Evolutionary conservation across 2,797 vertebrate species (phyloP).

Genomic region (Enteromius radiatus): DNA sequence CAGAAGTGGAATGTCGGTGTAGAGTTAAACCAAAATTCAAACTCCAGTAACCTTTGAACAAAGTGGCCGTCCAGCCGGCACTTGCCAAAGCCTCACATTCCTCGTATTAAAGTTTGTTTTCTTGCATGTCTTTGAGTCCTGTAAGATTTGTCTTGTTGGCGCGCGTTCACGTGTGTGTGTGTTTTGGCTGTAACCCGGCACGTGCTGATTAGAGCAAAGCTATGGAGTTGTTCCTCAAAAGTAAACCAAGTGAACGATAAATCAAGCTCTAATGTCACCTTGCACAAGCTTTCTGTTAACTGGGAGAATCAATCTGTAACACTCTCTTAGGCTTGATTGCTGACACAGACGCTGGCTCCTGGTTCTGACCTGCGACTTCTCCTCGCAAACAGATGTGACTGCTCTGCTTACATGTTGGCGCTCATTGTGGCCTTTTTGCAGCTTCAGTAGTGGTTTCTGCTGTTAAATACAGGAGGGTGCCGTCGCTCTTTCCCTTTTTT

Average conservation of each 20-base stretch:
- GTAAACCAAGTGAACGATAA: slow-evolving; percentile 57
- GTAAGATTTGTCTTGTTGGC: slow-evolving; percentile 60
- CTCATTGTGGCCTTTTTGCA: slow-evolving; percentile 21
- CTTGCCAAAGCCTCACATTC: slow-evolving; percentile 63
- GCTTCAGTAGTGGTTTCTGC: slow-evolving; percentile 38
- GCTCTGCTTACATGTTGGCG: slow-evolving; percentile 17
- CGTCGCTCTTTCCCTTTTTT: slow-evolving; percentile 27
- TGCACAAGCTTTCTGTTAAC: slow-evolving; percentile 50
- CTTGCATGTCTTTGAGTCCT: slow-evolving; percentile 60
- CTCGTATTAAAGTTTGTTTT: slow-evolving; percentile 56
- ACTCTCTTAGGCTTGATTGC: slow-evolving; percentile 40
- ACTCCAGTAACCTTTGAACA: slow-evolving; percentile 66
- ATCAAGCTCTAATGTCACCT: slow-evolving; percentile 56
- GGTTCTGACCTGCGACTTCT: slow-evolving; percentile 34
- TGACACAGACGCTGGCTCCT: slow-evolving; percentile 41
- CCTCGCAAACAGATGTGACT: slow-evolving; percentile 33
- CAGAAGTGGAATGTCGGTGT: slow-evolving; percentile 65
- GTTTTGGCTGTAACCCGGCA: slow-evolving; percentile 65
- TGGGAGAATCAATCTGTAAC: slow-evolving; percentile 48
- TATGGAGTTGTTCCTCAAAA: slow-evolving; percentile 60
- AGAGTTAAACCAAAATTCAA: slow-evolving; percentile 62
- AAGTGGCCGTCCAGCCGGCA: slow-evolving; percentile 59
- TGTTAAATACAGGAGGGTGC: slow-evolving; percentile 45
- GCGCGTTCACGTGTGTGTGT: slow-evolving; percentile 44
- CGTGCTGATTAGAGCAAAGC: slow-evolving; percentile 63